Conservation (phyloP, 2,797 vertebrate genomes). For the Anableps anableps region DNA sequence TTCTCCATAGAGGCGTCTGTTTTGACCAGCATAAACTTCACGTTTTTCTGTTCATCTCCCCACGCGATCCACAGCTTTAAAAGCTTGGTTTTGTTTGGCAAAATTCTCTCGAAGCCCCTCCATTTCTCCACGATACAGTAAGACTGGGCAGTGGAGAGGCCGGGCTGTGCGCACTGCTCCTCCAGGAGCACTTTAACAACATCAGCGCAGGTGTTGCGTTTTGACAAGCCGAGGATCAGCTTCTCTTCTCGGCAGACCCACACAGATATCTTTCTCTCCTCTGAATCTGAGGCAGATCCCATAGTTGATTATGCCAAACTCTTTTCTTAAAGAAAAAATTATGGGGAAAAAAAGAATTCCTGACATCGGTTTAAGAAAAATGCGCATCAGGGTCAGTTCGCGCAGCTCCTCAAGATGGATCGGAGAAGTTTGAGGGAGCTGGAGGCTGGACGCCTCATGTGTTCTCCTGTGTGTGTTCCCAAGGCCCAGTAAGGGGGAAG, state of each 20-base stretch:
- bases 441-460: conserved; percentile 7
- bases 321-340: background rate
- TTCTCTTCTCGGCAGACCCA: conserved; percentile 97
- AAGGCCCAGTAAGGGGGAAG: conserved; percentile 14
- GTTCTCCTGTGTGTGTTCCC: conserved; percentile 25
- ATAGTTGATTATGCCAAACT: conserved; percentile 65
- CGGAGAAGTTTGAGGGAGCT: conserved; percentile 11
- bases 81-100: conserved; percentile 92
- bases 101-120: conserved; percentile 92
- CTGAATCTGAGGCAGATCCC: conserved; percentile 86
- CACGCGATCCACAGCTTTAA: conserved; percentile 92
- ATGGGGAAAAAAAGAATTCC: background rate
- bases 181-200: conserved; percentile 90
- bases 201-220: conserved; percentile 92
- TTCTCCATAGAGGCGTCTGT: conserved; percentile 88
- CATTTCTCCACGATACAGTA: conserved; percentile 96
- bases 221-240: conserved; percentile 90
- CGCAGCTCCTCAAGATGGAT: conserved; percentile 18
- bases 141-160: conserved; percentile 72
- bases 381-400: conserved; percentile 9
- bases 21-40: conserved; percentile 91
- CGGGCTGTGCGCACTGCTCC: conserved; percentile 72
- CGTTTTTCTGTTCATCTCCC: conserved; percentile 91
- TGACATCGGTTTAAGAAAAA: conserved; percentile 12
- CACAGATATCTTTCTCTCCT: conserved; percentile 88